Evolutionary conservation across 2,797 vertebrate genomes (phyloP).

Genomic region (Scyliorhinus canicula): DNA sequence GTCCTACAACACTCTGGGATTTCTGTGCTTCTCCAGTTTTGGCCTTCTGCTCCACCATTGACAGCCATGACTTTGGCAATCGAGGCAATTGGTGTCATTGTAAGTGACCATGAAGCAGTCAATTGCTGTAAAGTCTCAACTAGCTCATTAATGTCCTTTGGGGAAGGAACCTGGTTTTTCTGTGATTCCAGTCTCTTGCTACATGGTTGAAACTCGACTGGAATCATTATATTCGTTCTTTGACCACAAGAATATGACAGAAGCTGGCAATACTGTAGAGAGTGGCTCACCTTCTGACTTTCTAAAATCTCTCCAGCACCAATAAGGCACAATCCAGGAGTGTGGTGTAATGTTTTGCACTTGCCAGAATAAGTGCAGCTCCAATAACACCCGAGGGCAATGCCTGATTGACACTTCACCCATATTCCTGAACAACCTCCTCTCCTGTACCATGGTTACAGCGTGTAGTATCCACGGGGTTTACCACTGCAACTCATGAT

Average conservation of each 20-base stretch:
- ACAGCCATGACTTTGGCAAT: not conserved
- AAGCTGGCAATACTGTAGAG: not conserved
- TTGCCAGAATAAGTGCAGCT: not conserved
- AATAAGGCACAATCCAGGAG: no score
- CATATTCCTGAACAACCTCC: not conserved
- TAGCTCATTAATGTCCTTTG: not conserved
- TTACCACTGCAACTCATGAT: not conserved
- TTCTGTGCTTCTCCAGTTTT: no score
- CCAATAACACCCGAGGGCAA: not conserved
- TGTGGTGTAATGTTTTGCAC: not conserved
- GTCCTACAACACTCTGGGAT: no score
- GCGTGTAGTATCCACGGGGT: no score
- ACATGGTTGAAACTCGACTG: not conserved
- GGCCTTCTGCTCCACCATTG: not conserved
- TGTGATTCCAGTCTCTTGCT: no score
- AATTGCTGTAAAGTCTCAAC: not conserved
- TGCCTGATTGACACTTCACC: not conserved
- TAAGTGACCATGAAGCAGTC: not conserved
- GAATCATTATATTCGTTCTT: not conserved
- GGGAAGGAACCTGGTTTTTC: not conserved
- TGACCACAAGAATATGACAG: not conserved
- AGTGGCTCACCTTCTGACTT: not conserved
- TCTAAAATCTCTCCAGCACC: no score
- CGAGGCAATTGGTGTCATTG: not conserved
- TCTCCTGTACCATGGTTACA: not conserved